These are phyloP conservation scores for Podotricha telesiphe DNA, from an alignment of 2,888 invertebrate genomes.

Conservation along the genomic window DNA sequence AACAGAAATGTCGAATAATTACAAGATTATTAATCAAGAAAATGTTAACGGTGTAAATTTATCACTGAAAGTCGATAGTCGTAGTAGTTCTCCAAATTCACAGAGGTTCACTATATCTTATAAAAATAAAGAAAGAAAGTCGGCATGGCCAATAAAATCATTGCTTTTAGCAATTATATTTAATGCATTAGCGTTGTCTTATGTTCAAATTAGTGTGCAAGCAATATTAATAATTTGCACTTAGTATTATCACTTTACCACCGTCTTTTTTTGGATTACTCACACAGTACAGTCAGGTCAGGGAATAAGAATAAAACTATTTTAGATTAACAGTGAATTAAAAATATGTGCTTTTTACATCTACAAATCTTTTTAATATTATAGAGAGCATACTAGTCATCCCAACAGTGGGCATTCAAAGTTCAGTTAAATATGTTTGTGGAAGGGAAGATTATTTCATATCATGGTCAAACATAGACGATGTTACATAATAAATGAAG, in stretches of 20 bases:
- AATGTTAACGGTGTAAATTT: conserved; percentile 74
- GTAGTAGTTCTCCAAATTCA: conserved; percentile 60
- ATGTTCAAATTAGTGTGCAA: conserved; percentile 65
- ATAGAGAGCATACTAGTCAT: conserved; percentile 73
- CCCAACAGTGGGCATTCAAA: conserved; percentile 76
- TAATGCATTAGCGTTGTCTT: conserved; percentile 64
- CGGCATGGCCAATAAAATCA: conserved; percentile 61
- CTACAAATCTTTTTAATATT: conserved; percentile 40
- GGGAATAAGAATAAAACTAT: conserved; percentile 13
- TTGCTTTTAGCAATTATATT: conserved; percentile 64
- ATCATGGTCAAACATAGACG: conserved; percentile 73
- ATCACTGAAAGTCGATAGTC: conserved; percentile 57
- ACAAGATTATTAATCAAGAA: conserved; percentile 55
- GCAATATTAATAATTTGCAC: conserved; percentile 61
- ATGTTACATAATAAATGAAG: conserved; percentile 80
- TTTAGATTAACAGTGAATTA: neutral
- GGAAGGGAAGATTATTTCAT: conserved; percentile 70
- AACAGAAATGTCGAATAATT: conserved; percentile 40
- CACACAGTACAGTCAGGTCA: conserved; percentile 76
- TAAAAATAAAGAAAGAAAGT: conserved; percentile 58
- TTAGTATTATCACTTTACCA: conserved; percentile 63
- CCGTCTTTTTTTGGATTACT: conserved; percentile 73
- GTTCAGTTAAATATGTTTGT: conserved; percentile 71
- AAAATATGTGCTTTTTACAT: neutral
- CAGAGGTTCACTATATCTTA: conserved; percentile 69